A percentile compares a stretch with the other conserved stretches of the same genome.
Conservation (phyloP, 2,888 invertebrate species). For the Callinectes sapidus region DNA sequence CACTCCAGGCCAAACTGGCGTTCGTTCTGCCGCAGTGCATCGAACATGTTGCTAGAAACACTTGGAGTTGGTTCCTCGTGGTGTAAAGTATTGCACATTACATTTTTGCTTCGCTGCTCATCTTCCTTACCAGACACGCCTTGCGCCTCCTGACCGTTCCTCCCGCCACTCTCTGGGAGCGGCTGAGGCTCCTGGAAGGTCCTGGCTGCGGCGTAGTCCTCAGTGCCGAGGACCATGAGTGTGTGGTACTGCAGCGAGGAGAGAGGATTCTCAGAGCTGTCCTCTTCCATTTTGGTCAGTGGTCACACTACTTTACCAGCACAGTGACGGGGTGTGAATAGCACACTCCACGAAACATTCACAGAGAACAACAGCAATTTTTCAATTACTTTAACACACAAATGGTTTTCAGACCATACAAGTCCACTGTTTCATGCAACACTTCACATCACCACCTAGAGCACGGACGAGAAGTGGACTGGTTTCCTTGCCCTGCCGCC, state of each 20-base stretch:
- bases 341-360: neutral
- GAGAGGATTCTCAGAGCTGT: constrained; percentile 47
- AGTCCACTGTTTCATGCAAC: neutral
- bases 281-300: constrained; percentile 47
- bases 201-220: constrained; percentile 45
- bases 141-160: neutral
- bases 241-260: constrained; percentile 59
- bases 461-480: neutral
- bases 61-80: neutral
- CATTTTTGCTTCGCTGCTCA: neutral
- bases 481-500: neutral
- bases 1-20: neutral
- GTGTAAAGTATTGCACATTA: neutral
- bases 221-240: constrained; percentile 54
- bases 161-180: neutral
- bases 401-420: neutral
- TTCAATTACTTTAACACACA: neutral
- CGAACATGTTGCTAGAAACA: neutral
- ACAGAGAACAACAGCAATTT: neutral
- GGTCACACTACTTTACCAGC: neutral
- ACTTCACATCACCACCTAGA: neutral
- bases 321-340: neutral
- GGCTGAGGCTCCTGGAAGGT: neutral
- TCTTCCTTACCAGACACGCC: neutral
- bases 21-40: constrained; percentile 25